These are phyloP conservation scores for Typhlomys cinereus DNA, from an alignment of 2,113 vertebrate species.

Conservation along the genomic window DNA sequence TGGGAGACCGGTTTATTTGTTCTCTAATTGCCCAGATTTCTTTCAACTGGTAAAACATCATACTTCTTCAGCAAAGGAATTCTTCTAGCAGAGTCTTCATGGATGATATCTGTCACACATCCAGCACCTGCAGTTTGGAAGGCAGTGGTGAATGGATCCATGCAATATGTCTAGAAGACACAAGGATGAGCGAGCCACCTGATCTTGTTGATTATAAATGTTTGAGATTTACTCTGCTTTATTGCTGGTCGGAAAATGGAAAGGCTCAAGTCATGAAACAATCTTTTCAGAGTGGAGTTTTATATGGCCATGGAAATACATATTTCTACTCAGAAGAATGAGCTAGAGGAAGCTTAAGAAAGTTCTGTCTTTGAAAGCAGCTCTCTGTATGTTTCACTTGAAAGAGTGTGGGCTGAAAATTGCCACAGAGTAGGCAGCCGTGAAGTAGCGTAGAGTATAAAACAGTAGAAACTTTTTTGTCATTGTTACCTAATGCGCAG, in stretches of 20 bases:
- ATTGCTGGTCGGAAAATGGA: slow-evolving; percentile 75
- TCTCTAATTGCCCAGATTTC: slow-evolving; percentile 83
- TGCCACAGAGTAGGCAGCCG: slow-evolving; percentile 36
- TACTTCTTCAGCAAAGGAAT: slow-evolving; percentile 80
- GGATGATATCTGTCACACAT: slow-evolving; percentile 78
- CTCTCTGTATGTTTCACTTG: slow-evolving; percentile 68
- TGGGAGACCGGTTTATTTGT: slow-evolving; percentile 83
- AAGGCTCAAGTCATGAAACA: slow-evolving; percentile 74
- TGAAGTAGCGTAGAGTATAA: slow-evolving; percentile 13
- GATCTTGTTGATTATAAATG: slow-evolving; percentile 76
- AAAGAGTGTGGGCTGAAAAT: slow-evolving; percentile 52
- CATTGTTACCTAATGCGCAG: slow-evolving; percentile 37
- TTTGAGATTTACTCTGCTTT: slow-evolving; percentile 73
- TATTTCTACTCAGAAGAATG: slow-evolving; percentile 75
- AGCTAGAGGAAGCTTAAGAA: slow-evolving; percentile 71
- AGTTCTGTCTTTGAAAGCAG: slow-evolving; percentile 69
- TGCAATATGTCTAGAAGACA: slow-evolving; percentile 79
- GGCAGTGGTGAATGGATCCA: slow-evolving; percentile 82
- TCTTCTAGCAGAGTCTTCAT: slow-evolving; percentile 81
- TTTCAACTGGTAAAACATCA: slow-evolving; percentile 82
- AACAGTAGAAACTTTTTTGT: no score
- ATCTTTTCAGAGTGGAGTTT: slow-evolving; percentile 73
- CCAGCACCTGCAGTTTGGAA: slow-evolving; percentile 81
- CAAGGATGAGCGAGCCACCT: slow-evolving; percentile 80
- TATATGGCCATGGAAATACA: slow-evolving; percentile 70